These are phyloP conservation scores for Thysanoteuthis rhombus DNA, from an alignment of 2,888 invertebrate genomes.

Conservation along the genomic window DNA sequence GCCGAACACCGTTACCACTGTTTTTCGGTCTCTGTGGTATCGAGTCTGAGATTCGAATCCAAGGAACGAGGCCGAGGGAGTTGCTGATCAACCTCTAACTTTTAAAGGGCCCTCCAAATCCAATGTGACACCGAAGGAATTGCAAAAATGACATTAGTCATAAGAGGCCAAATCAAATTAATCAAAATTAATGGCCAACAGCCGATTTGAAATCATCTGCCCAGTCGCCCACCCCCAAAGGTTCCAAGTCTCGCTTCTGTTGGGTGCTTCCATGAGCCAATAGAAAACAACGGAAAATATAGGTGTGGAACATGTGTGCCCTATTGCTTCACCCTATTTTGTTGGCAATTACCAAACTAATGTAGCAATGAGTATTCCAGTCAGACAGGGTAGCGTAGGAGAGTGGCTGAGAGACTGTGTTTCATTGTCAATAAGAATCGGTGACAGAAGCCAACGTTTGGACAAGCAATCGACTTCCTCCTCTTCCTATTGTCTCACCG, in stretches of 20 bases:
- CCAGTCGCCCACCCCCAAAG: neutral
- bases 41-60: neutral
- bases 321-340: neutral
- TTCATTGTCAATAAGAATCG: neutral
- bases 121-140: neutral
- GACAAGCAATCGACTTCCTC: neutral
- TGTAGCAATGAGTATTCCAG: neutral
- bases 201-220: neutral
- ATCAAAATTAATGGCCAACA: neutral
- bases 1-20: neutral
- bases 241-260: neutral
- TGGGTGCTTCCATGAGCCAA: neutral
- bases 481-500: neutral
- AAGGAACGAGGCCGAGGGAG: neutral
- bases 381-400: neutral
- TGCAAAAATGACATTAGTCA: neutral
- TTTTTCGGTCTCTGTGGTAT: neutral
- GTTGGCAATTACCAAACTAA: neutral
- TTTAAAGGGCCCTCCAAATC: neutral
- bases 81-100: neutral
- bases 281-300: neutral
- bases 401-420: neutral
- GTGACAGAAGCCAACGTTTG: neutral
- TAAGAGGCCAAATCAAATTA: neutral
- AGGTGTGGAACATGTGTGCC: neutral